Evolutionary conservation across 2,797 vertebrate genomes (phyloP).

Genomic region (Fundulus diaphanus): DNA sequence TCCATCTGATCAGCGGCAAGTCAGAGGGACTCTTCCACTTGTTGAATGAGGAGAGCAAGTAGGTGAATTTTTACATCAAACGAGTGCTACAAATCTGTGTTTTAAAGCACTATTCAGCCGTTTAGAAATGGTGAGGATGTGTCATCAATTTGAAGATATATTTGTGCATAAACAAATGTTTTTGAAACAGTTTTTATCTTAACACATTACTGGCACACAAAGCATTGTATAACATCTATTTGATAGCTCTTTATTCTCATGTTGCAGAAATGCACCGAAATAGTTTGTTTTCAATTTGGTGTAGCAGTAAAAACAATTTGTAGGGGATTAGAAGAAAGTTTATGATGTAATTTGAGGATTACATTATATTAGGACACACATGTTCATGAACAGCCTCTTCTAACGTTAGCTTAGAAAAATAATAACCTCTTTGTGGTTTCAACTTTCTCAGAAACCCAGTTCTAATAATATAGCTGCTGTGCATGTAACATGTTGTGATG

Average conservation of each 20-base stretch:
- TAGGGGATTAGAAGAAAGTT: too few species aligned
- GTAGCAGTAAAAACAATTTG: too few species aligned
- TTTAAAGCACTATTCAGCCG: neutral
- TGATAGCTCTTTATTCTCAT: too few species aligned
- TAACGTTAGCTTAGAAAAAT: too few species aligned
- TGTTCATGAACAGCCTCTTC: too few species aligned
- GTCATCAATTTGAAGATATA: neutral
- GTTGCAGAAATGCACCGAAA: too few species aligned
- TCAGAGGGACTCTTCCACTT: slow-evolving; percentile 90
- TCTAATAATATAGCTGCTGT: neutral
- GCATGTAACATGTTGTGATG: neutral
- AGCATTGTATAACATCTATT: too few species aligned
- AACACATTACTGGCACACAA: neutral
- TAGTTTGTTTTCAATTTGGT: too few species aligned
- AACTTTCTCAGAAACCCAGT: too few species aligned
- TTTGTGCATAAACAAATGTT: neutral
- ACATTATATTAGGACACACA: too few species aligned
- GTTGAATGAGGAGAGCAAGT: slow-evolving; percentile 94
- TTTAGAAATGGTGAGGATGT: neutral
- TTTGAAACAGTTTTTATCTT: neutral
- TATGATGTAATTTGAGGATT: too few species aligned
- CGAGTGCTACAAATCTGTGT: neutral
- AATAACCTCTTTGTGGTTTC: too few species aligned
- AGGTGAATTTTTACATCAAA: slow-evolving; percentile 45
- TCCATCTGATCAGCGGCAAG: slow-evolving; percentile 90